These are phyloP conservation scores for Tympanuchus pallidicinctus DNA, from an alignment of 2,113 vertebrate species.

Conservation along the genomic window DNA sequence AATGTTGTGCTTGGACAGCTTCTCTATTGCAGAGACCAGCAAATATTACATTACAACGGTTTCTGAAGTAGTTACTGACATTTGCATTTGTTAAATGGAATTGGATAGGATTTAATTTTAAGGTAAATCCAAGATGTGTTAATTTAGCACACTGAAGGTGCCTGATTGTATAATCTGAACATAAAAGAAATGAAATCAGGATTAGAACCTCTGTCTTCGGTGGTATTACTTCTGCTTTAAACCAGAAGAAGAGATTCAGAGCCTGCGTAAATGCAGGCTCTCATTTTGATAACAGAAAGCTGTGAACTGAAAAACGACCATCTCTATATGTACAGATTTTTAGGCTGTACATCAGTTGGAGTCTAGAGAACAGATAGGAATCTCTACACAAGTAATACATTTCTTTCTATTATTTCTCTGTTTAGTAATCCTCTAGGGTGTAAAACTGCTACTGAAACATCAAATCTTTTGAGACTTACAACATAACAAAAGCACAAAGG, in stretches of 20 bases:
- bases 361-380: background rate
- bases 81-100: background rate
- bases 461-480: background rate
- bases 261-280: background rate
- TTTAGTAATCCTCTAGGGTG: background rate
- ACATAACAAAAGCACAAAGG: background rate
- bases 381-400: background rate
- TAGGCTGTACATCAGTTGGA: background rate
- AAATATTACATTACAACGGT: background rate
- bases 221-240: background rate
- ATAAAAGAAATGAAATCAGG: background rate
- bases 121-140: background rate
- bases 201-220: background rate
- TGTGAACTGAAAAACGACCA: background rate
- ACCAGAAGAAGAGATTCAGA: background rate
- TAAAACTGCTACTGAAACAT: background rate
- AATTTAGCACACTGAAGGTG: background rate
- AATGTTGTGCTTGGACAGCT: background rate
- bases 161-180: background rate
- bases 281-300: background rate
- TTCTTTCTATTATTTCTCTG: background rate
- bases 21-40: background rate
- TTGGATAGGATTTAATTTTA: background rate
- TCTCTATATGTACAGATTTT: background rate
- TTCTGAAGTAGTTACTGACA: rapidly evolving